These are phyloP conservation scores for Aurelia aurita complex sp. Pacific DNA, from an alignment of 30 jellyfish, hydroid and myxozoan genomes.

Conservation along the genomic window DNA sequence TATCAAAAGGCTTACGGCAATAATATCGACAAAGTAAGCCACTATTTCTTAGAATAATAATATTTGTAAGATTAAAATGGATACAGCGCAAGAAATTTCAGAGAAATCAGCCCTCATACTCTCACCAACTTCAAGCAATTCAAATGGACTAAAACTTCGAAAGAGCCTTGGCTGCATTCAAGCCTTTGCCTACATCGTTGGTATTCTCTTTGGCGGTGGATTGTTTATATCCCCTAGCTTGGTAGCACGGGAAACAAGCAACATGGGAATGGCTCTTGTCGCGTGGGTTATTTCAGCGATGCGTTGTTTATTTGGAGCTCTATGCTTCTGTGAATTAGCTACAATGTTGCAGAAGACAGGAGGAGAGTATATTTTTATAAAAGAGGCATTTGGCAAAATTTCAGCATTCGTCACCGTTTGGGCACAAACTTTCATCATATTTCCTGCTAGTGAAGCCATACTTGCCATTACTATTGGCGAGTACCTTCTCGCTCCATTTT, in stretches of 20 bases:
- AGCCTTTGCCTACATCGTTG: conserved; percentile 2
- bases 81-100: too few species aligned
- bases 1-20: too few species aligned
- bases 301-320: conserved; percentile 3
- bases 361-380: not conserved
- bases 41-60: too few species aligned
- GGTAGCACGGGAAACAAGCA: conserved; percentile 11
- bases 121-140: too few species aligned
- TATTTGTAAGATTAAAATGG: too few species aligned
- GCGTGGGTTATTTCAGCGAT: conserved; percentile 13
- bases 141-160: conserved; percentile 2
- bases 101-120: too few species aligned
- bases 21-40: too few species aligned
- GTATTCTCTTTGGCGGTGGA: conserved; percentile 19
- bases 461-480: conserved; percentile 7
- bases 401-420: conserved; percentile 12
- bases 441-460: conserved; percentile 7
- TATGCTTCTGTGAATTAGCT: conserved; percentile 25
- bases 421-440: conserved; percentile 8
- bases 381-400: conserved; percentile 6
- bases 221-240: conserved; percentile 23
- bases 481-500: conserved; percentile 5
- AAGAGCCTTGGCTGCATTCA: conserved; percentile 12
- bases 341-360: conserved; percentile 14
- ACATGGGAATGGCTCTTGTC: conserved; percentile 30